Base-by-base conservation (phyloP, 2,113 vertebrate species). In the Todiramphus chloris region DNA sequence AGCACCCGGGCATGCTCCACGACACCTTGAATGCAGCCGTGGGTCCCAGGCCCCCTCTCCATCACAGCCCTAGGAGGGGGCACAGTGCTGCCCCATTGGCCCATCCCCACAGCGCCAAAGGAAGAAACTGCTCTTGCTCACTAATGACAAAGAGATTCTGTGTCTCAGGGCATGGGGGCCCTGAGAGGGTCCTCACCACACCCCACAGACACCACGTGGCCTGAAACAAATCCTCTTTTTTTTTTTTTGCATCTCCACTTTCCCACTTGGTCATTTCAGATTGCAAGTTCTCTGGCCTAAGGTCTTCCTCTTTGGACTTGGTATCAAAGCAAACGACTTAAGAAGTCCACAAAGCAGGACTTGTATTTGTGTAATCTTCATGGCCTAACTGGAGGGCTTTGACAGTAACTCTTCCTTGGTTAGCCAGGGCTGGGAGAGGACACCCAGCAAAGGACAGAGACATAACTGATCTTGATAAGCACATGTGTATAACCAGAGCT, bases 51-150 rank as follows among this genome's bases (percentile, higher is more conserved):
- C 24, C 35, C 31, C 75, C 23, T 23, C 55, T 74, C 37, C 60
- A 48, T 39, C 2, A 0, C 15, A 37, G 53, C 31, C 13, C 43
- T 35, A 31, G 39, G 68, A 41, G 60, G 20, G 4, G 15, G 41
- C 11, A 3, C 53, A 23, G 83, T 17, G 30, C 25, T 58, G 46
- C 67, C 33, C 27, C 5, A 1, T 39, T 2, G 0, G 44, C 50
- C 24, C 6, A 0, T 37, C 39, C 51, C 56, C 0, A 0, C 31
- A 37, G 23, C 1, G 2, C 31, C 1, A 1, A 27, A 43, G 44
- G 33, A 64, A 84, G 56, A 80, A 48, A 75, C 10, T 0, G 0
- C 1, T 0, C 6, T 25, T 41, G 81, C 30, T 60, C 2, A 0
- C 18, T 44, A 64, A 69, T 15, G 20, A 76, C 16, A 66, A 21